Percentiles rank a stretch among this genome's conserved stretches.
These are phyloP conservation scores for Xanthorhoe spadicearia DNA, from an alignment of 2,888 invertebrate genomes.

Conservation along the genomic window DNA sequence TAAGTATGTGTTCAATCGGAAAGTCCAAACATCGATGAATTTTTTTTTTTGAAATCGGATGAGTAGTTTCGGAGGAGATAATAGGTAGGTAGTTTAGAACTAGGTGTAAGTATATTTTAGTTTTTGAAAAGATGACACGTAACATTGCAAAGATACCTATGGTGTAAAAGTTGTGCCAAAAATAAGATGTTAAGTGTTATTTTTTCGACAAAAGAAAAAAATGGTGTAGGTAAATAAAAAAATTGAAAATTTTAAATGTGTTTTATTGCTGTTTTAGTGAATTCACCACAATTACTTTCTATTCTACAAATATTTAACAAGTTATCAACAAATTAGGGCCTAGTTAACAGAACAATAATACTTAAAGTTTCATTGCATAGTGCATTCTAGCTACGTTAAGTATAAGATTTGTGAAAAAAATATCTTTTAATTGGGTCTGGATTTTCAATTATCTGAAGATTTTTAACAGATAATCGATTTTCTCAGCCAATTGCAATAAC, in stretches of 20 bases:
- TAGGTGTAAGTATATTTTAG: too few relatives aligned
- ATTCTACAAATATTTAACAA: slow-evolving; percentile 34
- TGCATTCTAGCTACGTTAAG: not conserved
- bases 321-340: slow-evolving; percentile 22
- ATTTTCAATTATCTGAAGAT: too few relatives aligned
- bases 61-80: too few relatives aligned
- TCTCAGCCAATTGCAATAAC: too few relatives aligned
- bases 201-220: slow-evolving; percentile 28
- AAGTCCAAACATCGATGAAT: too few relatives aligned
- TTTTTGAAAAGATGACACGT: slow-evolving; percentile 11
- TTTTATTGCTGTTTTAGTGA: slow-evolving; percentile 27
- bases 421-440: not conserved
- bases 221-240: slow-evolving; percentile 7
- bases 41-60: too few relatives aligned
- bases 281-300: slow-evolving; percentile 9
- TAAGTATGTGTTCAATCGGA: too few relatives aligned
- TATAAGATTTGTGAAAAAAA: not conserved
- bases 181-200: slow-evolving; percentile 8
- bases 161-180: too few relatives aligned
- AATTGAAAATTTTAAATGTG: slow-evolving; percentile 24
- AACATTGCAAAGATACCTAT: not conserved
- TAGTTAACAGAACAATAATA: slow-evolving; percentile 13
- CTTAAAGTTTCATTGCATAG: not conserved
- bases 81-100: too few relatives aligned
- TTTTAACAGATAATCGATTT: too few relatives aligned